Evolutionary conservation across 1,140 invertebrate species (phyloP).

Genomic region (Stegodyphus mimosarum): DNA sequence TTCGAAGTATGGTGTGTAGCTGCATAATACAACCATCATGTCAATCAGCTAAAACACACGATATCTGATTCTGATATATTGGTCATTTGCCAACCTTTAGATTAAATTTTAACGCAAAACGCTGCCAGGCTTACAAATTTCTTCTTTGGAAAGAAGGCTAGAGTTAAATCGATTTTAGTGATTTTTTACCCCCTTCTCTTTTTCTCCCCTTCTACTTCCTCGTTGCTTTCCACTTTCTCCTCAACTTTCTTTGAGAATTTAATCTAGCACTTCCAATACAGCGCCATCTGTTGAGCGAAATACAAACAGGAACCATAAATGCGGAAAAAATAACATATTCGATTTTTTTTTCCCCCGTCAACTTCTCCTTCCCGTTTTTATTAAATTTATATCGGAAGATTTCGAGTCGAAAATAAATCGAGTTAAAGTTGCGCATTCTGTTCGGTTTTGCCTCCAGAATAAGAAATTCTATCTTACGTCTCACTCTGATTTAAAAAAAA

Average conservation of each 20-base stretch:
- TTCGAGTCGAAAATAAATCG: conserved; percentile 25
- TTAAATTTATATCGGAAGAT: conserved; percentile 20
- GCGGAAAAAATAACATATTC: conserved; percentile 43
- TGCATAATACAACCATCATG: conserved; percentile 29
- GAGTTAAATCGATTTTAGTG: conserved; percentile 60
- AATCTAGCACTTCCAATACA: conserved; percentile 55
- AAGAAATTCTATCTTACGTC: not conserved
- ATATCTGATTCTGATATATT: conserved; percentile 52
- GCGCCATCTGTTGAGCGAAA: conserved; percentile 56
- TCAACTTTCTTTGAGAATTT: conserved; percentile 56
- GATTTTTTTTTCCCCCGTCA: conserved; percentile 2
- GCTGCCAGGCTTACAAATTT: conserved; percentile 50
- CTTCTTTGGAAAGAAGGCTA: conserved; percentile 21
- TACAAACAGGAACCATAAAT: conserved; percentile 58
- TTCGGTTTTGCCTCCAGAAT: not conserved
- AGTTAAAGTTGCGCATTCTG: conserved; percentile 22
- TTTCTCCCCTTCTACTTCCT: not conserved
- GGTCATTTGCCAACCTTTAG: conserved; percentile 33
- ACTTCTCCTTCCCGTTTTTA: not conserved
- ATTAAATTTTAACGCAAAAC: conserved; percentile 51
- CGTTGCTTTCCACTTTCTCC: conserved; percentile 40
- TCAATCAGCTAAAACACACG: conserved; percentile 6
- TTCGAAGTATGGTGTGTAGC: not conserved
- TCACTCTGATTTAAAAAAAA: too few species aligned
- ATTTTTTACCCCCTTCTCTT: not conserved